phyloP scores from a whole-genome alignment of 1,140 invertebrate species.

The Probaryconus sp. region DNA sequence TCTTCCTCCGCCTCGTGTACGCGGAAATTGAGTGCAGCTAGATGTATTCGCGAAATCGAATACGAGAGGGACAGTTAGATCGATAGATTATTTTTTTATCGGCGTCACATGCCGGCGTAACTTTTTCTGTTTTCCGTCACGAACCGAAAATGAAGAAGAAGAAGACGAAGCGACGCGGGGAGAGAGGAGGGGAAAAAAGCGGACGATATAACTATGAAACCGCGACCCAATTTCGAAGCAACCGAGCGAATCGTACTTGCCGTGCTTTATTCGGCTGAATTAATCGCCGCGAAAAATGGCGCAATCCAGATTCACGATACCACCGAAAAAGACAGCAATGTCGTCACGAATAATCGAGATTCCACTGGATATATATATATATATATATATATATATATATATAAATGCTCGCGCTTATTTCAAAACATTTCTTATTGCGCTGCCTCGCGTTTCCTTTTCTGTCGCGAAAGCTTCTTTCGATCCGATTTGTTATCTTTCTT shows the following conservation, averaged over 20 bases:
- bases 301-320: slow-evolving; percentile 37
- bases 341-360: slow-evolving; percentile 46
- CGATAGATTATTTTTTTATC: slow-evolving; percentile 51
- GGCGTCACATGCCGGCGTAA: slow-evolving; percentile 33
- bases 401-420: no score
- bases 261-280: slow-evolving; percentile 51
- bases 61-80: slow-evolving; percentile 42
- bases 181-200: not conserved
- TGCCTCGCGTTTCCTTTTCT: slow-evolving; percentile 5
- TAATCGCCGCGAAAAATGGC: slow-evolving; percentile 48
- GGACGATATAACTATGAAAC: slow-evolving; percentile 46
- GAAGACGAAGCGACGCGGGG: slow-evolving; percentile 9
- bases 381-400: no score
- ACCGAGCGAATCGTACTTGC: slow-evolving; percentile 41
- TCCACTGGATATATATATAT: slow-evolving; percentile 12
- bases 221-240: slow-evolving; percentile 50
- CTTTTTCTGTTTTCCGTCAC: slow-evolving; percentile 42
- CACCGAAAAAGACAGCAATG: slow-evolving; percentile 37
- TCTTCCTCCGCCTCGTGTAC: slow-evolving; percentile 46
- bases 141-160: slow-evolving; percentile 32
- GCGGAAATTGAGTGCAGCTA: slow-evolving; percentile 53
- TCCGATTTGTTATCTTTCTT: slow-evolving; percentile 12
- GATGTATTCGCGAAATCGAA: slow-evolving; percentile 33
- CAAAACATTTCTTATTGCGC: slow-evolving; percentile 19
- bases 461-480: slow-evolving; percentile 15